These are phyloP conservation scores for Oenanthe melanoleuca DNA, from an alignment of 2,113 vertebrate species.

Conservation along the genomic window DNA sequence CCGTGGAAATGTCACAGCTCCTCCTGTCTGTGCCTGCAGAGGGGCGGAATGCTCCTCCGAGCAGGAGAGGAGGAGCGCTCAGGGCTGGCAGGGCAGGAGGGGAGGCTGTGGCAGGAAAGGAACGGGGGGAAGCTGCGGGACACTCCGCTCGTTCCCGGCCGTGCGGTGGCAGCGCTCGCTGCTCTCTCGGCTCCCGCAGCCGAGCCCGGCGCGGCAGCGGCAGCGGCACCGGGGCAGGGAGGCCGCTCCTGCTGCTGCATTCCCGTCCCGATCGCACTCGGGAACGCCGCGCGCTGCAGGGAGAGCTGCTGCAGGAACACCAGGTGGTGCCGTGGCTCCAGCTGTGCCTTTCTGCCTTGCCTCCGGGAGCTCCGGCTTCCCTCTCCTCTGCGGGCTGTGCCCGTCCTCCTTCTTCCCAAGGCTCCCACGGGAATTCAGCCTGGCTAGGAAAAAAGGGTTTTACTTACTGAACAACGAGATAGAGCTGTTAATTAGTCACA, in stretches of 20 bases:
- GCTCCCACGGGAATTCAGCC: background rate
- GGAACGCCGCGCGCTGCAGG: background rate
- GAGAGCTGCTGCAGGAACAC: background rate
- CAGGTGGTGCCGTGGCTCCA: background rate
- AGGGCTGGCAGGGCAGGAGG: background rate
- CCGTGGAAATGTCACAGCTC: background rate
- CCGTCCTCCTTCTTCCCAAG: background rate
- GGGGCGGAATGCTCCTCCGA: background rate
- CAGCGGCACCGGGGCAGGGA: background rate
- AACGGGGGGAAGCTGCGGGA: background rate
- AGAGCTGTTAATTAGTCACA: background rate
- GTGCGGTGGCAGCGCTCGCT: fast-evolving
- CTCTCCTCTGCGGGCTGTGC: background rate
- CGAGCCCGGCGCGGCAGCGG: background rate
- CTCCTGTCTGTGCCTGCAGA: background rate
- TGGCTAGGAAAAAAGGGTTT: background rate
- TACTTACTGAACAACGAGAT: background rate
- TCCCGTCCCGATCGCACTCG: background rate
- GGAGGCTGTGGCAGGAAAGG: background rate
- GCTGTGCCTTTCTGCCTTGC: background rate
- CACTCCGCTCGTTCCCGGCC: fast-evolving
- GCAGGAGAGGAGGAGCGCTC: background rate
- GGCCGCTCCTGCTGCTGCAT: background rate
- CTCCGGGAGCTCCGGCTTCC: background rate
- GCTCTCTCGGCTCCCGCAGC: background rate